Base-by-base conservation (phyloP, 2,888 invertebrate genomes). In the Protonemura montana region DNA sequence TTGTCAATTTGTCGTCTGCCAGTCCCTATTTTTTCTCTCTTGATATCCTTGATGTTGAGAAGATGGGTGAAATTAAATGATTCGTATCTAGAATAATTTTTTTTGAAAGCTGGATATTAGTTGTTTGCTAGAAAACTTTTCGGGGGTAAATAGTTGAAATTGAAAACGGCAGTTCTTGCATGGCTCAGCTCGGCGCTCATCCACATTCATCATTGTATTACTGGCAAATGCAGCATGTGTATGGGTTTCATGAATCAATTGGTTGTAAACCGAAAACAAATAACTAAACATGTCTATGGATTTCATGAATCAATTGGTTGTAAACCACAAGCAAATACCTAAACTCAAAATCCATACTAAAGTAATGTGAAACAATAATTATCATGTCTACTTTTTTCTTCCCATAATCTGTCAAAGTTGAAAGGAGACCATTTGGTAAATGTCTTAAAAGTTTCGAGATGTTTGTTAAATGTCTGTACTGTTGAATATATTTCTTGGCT, bases 1-100 rank as follows among this genome's bases (percentile, higher is more conserved):
- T 87, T 87, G 88, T 88, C 87, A 86, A 88, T 87, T 88, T 88
- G 87, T 88, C 85, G 86, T 88, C 86, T 81, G 81, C 81, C 83
- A 83, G 21, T 59, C 13, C 59, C 59, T 59, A 28, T 84, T 27
- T 59, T 84, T 84, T 82, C 59, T 59, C 59, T 83, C 83, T 83
- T 83, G 26, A n/a, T 42, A 42, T 84, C 84, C 28, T 84, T 84
- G 84, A 59, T 84, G 81, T 81, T 30, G 59, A 84, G 59, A 30
- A 59, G 59, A 59, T 59, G 59, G 76, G 76, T 26, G 29, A 84
- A 76, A 76, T 84, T 27, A 76, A 76, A 84, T 30, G 27, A 84
- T 16, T 84, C n/a, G 6, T 27, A 59, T 76, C 59, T 81, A 30
- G 81, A 29, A 81, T 7, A 3, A 29, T 81, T 78, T 78, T 16